These are phyloP conservation scores for Cactoblastis cactorum DNA, from an alignment of 2,888 invertebrate species.

Conservation along the genomic window DNA sequence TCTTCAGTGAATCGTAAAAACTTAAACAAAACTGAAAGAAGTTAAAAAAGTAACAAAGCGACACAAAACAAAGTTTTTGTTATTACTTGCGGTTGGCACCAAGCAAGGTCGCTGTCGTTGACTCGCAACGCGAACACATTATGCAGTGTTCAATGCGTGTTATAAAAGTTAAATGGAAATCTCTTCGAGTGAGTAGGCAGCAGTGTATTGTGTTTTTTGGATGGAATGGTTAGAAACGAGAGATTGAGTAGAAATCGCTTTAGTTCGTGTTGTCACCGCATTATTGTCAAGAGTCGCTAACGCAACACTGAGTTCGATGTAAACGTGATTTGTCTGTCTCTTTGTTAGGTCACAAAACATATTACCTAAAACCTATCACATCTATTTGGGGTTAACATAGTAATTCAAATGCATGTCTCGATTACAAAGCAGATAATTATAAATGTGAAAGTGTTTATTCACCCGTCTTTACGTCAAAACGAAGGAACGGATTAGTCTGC, in stretches of 20 bases:
- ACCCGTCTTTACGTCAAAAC: too few species aligned
- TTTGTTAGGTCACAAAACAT: conserved; percentile 43
- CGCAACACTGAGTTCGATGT: conserved; percentile 37
- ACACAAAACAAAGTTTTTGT: conserved; percentile 53
- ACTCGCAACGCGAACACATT: conserved; percentile 14
- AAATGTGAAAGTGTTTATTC: too few species aligned
- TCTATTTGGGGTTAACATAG: too few species aligned
- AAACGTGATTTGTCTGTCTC: conserved; percentile 48
- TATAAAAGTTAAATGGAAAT: neutral
- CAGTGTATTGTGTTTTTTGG: conserved; percentile 27
- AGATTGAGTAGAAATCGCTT: conserved; percentile 44
- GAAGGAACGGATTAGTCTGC: too few species aligned
- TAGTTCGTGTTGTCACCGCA: conserved; percentile 46
- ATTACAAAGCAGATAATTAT: too few species aligned
- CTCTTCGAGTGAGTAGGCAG: conserved; percentile 10
- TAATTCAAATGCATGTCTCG: too few species aligned
- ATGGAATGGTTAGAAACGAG: neutral
- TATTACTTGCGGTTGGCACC: conserved; percentile 31
- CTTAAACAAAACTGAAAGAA: conserved; percentile 18
- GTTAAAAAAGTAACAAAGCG: conserved; percentile 41
- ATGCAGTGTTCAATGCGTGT: conserved; percentile 18
- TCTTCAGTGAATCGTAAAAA: conserved; percentile 13
- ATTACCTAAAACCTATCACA: too few species aligned
- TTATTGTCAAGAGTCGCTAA: conserved; percentile 46
- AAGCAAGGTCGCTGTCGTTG: conserved; percentile 38